Conservation (phyloP, 2,888 invertebrate genomes). For the Microctonus hyperodae region DNA sequence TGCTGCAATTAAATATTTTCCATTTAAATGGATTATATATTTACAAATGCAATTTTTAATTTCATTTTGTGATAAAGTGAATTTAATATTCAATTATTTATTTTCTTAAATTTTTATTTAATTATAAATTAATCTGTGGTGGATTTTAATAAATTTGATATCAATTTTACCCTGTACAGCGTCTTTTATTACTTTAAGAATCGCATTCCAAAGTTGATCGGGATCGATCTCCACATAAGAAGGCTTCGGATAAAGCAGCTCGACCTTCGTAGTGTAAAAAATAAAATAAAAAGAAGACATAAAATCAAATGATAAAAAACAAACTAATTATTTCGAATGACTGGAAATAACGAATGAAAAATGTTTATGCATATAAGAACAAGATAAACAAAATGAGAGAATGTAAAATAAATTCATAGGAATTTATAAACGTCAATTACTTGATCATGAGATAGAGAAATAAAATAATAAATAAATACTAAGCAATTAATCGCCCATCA, state of each 20-base stretch:
- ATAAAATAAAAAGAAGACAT: neutral
- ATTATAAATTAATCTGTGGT: neutral
- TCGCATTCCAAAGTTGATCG: conserved; percentile 76
- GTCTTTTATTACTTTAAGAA: conserved; percentile 73
- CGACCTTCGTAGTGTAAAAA: conserved; percentile 68
- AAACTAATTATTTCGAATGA: neutral
- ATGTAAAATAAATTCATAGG: neutral
- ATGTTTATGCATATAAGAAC: too few relatives aligned
- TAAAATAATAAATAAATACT: neutral
- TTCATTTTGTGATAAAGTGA: neutral
- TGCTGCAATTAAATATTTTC: conserved; percentile 65
- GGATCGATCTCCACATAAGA: conserved; percentile 92
- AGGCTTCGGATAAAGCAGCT: conserved; percentile 77
- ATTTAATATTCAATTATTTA: neutral
- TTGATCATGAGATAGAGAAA: neutral
- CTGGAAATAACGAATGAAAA: too few relatives aligned
- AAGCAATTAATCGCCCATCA: neutral
- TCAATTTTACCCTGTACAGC: conserved; percentile 71
- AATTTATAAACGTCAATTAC: neutral
- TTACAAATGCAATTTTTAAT: neutral
- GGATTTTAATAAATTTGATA: neutral
- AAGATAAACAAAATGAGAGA: neutral
- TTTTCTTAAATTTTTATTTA: too few relatives aligned
- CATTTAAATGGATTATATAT: neutral
- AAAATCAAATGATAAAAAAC: neutral